Percentiles rank a stretch among this genome's conserved stretches.
Conservation (phyloP, 2,888 invertebrate species). For the Stenotaenia linearis region DNA sequence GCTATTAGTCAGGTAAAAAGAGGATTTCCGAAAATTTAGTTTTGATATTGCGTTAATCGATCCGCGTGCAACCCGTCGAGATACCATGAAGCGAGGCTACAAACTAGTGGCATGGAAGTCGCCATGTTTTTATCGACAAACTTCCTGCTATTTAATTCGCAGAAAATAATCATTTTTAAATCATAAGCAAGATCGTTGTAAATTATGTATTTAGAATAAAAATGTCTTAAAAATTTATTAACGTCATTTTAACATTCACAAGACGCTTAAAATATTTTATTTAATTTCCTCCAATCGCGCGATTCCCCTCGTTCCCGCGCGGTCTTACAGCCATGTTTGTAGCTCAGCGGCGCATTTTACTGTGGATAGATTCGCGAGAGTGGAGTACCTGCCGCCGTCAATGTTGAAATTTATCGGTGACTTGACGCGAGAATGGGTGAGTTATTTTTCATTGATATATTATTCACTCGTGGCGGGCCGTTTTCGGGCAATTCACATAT, state of each 20-base stretch:
- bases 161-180: not conserved
- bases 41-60: not conserved
- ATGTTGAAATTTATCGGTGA: not conserved
- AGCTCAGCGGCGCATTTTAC: constrained; percentile 4
- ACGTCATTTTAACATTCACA: not conserved
- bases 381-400: not conserved
- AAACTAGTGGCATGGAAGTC: not conserved
- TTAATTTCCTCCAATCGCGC: not conserved
- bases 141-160: not conserved
- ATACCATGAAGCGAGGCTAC: constrained; percentile 6
- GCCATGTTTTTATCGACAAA: not conserved
- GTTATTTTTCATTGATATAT: not conserved
- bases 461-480: not conserved
- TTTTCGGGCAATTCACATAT: not conserved
- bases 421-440: not conserved
- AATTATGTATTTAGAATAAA: not conserved
- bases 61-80: not conserved
- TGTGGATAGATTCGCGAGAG: not conserved
- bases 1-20: not conserved
- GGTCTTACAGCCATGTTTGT: not conserved
- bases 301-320: not conserved
- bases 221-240: not conserved
- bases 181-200: not conserved
- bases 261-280: not conserved
- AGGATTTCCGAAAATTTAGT: not conserved